Evolutionary conservation across 2,797 vertebrate genomes (phyloP).

Genomic region (Trematomus bernacchii): DNA sequence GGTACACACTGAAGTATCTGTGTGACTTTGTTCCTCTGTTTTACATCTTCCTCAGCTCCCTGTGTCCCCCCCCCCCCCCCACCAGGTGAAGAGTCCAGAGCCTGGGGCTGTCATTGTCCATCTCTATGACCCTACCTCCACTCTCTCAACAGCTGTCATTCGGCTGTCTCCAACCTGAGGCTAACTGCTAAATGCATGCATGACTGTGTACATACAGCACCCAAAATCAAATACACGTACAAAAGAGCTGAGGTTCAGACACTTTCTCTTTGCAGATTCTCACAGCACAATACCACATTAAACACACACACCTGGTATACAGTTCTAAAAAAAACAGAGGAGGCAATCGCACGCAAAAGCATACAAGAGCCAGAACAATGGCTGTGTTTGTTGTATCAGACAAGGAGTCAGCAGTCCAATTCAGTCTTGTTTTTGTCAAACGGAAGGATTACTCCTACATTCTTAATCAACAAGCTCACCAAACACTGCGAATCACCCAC

Average conservation of each 20-base stretch:
- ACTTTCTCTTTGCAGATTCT: constrained; percentile 35
- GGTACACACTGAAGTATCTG: constrained; percentile 14
- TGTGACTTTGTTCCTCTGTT: constrained; percentile 56
- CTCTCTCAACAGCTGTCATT: constrained; percentile 70
- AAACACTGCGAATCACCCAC: constrained; percentile 70
- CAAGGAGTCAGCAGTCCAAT: constrained; percentile 57
- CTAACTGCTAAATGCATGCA: constrained; percentile 48
- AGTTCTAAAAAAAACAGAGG: constrained; percentile 22
- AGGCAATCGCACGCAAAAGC: constrained; percentile 17
- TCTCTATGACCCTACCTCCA: constrained; percentile 57
- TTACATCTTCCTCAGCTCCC: constrained; percentile 52
- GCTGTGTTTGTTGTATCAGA: constrained; percentile 60
- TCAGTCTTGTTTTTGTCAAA: constrained; percentile 68
- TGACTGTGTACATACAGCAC: constrained; percentile 36
- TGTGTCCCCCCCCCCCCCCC: constrained; percentile 48
- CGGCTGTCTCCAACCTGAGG: constrained; percentile 63
- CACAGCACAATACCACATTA: constrained; percentile 37
- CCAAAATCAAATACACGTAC: constrained; percentile 31
- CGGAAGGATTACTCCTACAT: constrained; percentile 69
- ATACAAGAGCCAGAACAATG: constrained; percentile 58
- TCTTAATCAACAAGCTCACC: constrained; percentile 71
- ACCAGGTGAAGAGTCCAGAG: constrained; percentile 67
- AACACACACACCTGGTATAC: constrained; percentile 16
- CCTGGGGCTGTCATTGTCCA: constrained; percentile 72
- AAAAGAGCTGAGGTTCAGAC: constrained; percentile 39